Evolutionary conservation across 2,888 invertebrate species (phyloP), one percentile per base, ranked within the genome.

Genomic region (Agonopterix heracliana): DNA sequence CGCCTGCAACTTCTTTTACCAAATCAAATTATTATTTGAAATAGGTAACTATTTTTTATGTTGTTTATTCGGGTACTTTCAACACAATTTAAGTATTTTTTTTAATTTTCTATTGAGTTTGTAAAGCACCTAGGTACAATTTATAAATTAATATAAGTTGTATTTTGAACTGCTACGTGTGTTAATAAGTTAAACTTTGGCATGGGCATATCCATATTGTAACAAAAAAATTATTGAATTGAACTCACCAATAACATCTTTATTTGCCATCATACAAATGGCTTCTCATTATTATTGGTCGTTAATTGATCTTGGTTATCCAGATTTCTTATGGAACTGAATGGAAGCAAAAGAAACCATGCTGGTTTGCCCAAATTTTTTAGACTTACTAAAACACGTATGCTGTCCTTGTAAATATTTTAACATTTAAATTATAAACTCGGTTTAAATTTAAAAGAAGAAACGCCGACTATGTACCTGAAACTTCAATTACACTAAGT

Each of bases 391-490:
- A 63, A 63, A 63, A 60, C 60, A 59, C 59, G 54, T 51, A 42
- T 40, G 66, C 62, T 56, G 58, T 57, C 50, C 59, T 63, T 82
- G 81, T 85, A 84, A 75, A 81, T 64, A 53, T 52, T 43, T 48
- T 38, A 48, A 49, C 36, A 40, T 48, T 47, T 46, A 47, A 45
- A 56, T 49, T 61, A 61, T 59, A 61, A 71, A 75, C 68, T 78
- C 78, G 75, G 71, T 68, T 72, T 70, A 68, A 68, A 57, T 56
- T 57, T 59, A 61, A 66, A 67, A 64, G 36, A 34, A 11, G 35
- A 71, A 78, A 77, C 81, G 83, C 84, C 78, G 81, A 85, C 81
- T 71, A 83, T 76, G 87, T 87, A 87, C 87, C 87, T 87, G 87
- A 87, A 75, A 71, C 67, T 85, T 86, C 86, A 86, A 87, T 87